Percentiles rank a stretch among this genome's conserved stretches.
Evolutionary conservation across 1,140 invertebrate species (phyloP).

Genomic region (Pissodes strobi): DNA sequence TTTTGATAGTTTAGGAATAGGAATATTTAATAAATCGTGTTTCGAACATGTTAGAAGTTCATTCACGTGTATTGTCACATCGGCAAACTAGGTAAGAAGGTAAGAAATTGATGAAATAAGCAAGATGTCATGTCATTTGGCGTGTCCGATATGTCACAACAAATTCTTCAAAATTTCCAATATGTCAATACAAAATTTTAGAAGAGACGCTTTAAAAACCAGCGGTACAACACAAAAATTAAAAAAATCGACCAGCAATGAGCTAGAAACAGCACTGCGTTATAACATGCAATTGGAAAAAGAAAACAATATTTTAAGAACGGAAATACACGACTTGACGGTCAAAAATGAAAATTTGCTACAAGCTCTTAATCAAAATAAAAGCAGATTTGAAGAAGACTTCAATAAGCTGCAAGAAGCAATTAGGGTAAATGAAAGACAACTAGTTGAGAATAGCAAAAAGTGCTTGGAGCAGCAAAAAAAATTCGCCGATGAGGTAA

Average conservation of each 20-base stretch:
- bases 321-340: slow-evolving; percentile 4
- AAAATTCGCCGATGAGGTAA: slow-evolving; percentile 19
- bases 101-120: too few relatives aligned
- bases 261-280: slow-evolving; percentile 3
- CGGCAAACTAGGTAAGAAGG: too few relatives aligned
- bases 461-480: slow-evolving; percentile 28
- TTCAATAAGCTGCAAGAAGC: slow-evolving; percentile 22
- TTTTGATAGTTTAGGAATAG: too few relatives aligned
- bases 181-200: slow-evolving; percentile 19
- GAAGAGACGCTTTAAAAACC: background rate
- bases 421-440: slow-evolving; percentile 13
- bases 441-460: slow-evolving; percentile 21
- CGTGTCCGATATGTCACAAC: slow-evolving; percentile 9
- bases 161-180: slow-evolving; percentile 27
- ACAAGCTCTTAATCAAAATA: background rate
- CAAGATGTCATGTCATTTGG: slow-evolving; percentile 20
- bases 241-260: background rate
- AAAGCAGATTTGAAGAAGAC: slow-evolving; percentile 6
- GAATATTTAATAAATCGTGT: too few relatives aligned
- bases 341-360: slow-evolving; percentile 10
- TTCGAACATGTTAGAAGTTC: too few relatives aligned
- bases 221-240: background rate
- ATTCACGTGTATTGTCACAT: too few relatives aligned
- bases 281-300: slow-evolving; percentile 13
- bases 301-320: slow-evolving; percentile 8